Conservation (phyloP, 2,797 vertebrate genomes). For the Eleutherodactylus coqui region DNA sequence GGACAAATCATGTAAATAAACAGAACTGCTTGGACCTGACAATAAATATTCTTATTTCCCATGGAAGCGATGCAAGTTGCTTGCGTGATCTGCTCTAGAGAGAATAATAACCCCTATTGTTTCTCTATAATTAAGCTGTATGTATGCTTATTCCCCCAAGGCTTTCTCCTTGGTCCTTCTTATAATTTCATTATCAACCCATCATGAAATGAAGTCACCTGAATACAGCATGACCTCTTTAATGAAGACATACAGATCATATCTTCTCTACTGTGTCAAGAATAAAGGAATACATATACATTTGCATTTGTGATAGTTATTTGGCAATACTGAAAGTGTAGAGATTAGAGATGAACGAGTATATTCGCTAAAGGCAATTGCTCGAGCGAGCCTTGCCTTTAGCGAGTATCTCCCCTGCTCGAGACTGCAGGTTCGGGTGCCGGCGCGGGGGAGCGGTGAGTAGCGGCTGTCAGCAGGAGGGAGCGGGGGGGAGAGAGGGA, state of each 20-base stretch:
- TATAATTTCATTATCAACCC: background rate
- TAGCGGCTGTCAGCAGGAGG: too few relatives aligned
- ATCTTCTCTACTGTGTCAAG: too few relatives aligned
- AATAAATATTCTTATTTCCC: background rate
- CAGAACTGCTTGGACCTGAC: background rate
- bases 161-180: background rate
- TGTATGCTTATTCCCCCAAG: background rate
- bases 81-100: background rate
- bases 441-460: too few relatives aligned
- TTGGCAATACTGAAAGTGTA: too few relatives aligned
- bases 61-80: constrained; percentile 1
- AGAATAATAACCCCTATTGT: background rate
- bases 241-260: background rate
- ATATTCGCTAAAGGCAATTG: too few relatives aligned
- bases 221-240: background rate
- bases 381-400: too few relatives aligned
- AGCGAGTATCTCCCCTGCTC: too few relatives aligned
- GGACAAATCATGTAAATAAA: background rate
- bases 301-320: too few relatives aligned
- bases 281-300: too few relatives aligned
- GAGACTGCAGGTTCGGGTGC: too few relatives aligned
- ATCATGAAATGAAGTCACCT: background rate
- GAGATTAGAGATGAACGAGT: too few relatives aligned
- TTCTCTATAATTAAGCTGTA: background rate
- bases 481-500: too few relatives aligned